Evolutionary conservation across 2,888 invertebrate species (phyloP), one percentile per base, ranked within the genome.

Genomic region (Trachelus tabidus): DNA sequence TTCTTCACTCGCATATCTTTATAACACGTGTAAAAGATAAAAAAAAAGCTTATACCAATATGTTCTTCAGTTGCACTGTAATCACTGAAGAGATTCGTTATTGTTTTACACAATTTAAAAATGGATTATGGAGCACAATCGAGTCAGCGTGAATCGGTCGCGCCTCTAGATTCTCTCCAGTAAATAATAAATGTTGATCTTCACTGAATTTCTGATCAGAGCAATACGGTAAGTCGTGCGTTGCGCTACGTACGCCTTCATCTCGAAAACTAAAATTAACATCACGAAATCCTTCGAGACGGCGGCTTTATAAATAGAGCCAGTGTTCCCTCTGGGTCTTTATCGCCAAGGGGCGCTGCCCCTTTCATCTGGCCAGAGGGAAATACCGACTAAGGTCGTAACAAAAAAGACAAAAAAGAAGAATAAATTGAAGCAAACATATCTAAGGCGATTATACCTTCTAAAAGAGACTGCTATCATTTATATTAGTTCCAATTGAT

Each of bases 251-350:
- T 71, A 82, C 79, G 85, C 81, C 82, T 82, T 79, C 83, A 79
- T 84, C 81, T 81, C 81, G 80, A 81, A 86, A 84, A 88, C 90
- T 90, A 90, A 90, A 90, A 88, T 89, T 90, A 90, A 86, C 88
- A 83, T 82, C 84, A 83, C 80, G 80, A 87, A 88, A 89, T 89
- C 85, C 83, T 84, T 85, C 82, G 85, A 86, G 84, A 86, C 84
- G 79, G 79, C 76, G 79, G 79, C 81, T 83, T 87, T 90, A 90
- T 90, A 90, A 89, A 90, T 90, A 90, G 90, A 85, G 81, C 75
- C 75, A 80, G 76, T 81, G 77, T 35, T 79, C 80, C 79, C 81
- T 81, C 76, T 71, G n/a, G 12, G 34, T 73, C 77, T 56, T 68
- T 37, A 73, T 73, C 73, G 73, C 31, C 77, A 33, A 31, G n/a